phyloP scores from a whole-genome alignment of 2,797 vertebrate genomes.

The Notolepis coatsorum region DNA sequence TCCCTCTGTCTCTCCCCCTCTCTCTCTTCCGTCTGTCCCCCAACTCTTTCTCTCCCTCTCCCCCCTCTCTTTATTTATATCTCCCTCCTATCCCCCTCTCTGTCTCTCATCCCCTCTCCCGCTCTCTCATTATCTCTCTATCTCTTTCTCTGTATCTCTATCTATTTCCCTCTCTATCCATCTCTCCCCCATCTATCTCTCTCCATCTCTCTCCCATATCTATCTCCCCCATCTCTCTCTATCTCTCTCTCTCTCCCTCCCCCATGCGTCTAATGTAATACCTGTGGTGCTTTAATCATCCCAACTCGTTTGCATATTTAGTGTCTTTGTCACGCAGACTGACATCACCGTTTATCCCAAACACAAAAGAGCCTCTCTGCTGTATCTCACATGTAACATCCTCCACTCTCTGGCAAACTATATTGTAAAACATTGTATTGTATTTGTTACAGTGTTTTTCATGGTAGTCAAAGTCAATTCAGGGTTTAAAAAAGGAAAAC shows the following conservation, averaged over 20 bases:
- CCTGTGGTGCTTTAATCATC: too few species aligned
- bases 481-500: too few species aligned
- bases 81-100: conserved; percentile 3
- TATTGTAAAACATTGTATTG: too few species aligned
- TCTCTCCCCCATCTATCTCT: conserved; percentile 35
- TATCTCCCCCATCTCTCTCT: too few species aligned
- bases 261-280: too few species aligned
- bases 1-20: not conserved
- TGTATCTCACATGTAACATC: too few species aligned
- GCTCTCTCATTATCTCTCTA: not conserved
- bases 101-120: not conserved
- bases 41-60: conserved; percentile 49
- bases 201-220: too few species aligned
- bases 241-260: too few species aligned
- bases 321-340: conserved; percentile 35
- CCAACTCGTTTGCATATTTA: conserved; percentile 55
- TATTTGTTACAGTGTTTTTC: too few species aligned
- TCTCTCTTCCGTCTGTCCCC: too few species aligned
- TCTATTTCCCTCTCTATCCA: conserved; percentile 55
- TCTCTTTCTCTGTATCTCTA: conserved; percentile 37
- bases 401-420: too few species aligned
- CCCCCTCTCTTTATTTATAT: not conserved
- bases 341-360: conserved; percentile 41
- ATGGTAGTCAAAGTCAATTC: too few species aligned
- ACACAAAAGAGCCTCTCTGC: not conserved